Conservation (phyloP, 2,888 invertebrate genomes). For the Rotaria macrura region DNA sequence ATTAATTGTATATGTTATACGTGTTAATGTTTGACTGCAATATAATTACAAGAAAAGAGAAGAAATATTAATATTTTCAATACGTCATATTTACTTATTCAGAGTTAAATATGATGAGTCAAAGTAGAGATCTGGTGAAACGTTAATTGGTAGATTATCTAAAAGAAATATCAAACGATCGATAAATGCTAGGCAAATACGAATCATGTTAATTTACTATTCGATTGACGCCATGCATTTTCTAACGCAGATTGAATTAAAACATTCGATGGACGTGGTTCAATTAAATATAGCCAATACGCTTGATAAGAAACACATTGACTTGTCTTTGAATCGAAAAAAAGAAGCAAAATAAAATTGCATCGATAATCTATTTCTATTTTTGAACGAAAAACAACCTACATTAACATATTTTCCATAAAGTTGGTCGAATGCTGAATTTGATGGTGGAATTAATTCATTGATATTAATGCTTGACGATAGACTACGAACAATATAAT, state of each 20-base stretch:
- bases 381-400: neutral
- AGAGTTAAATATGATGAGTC: neutral
- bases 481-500: neutral
- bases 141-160: neutral
- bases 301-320: neutral
- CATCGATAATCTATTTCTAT: no score
- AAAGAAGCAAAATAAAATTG: neutral
- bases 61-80: neutral
- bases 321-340: neutral
- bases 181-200: neutral
- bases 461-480: neutral
- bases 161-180: neutral
- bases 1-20: neutral
- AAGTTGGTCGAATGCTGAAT: neutral
- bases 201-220: neutral
- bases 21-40: neutral
- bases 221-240: slow-evolving; percentile 3
- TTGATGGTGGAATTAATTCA: neutral
- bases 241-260: neutral
- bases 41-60: neutral
- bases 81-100: neutral
- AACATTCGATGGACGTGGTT: neutral
- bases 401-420: neutral
- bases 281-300: neutral
- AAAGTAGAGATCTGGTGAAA: neutral